phyloP scores from a whole-genome alignment of 2,888 invertebrate genomes.

The Drosophila testacea region DNA sequence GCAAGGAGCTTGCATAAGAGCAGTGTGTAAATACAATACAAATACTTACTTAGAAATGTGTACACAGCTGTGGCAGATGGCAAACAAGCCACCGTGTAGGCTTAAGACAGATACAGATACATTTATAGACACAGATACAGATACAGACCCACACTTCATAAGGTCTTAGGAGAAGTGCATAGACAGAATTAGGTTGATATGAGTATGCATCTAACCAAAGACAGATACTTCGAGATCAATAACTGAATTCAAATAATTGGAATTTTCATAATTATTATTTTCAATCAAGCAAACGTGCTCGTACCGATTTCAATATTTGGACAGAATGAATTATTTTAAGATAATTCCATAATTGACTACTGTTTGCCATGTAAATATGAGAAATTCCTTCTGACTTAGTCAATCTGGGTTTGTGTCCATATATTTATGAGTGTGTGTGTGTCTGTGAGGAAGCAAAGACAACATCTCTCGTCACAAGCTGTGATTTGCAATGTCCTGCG shows the following conservation, averaged over 20 bases:
- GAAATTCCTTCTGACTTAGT: background rate
- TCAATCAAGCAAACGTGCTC: slow-evolving; percentile 1
- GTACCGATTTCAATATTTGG: slow-evolving; percentile 18
- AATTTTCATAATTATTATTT: slow-evolving; percentile 12
- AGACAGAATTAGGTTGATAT: background rate
- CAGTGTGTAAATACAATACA: slow-evolving; percentile 37
- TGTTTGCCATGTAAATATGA: slow-evolving; percentile 52
- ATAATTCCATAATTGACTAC: slow-evolving; percentile 62
- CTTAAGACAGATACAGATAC: slow-evolving; percentile 19
- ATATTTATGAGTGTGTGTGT: background rate
- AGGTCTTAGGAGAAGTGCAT: background rate
- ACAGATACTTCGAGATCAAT: background rate
- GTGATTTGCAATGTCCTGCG: slow-evolving; percentile 52
- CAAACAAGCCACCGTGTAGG: slow-evolving; percentile 14
- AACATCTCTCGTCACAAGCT: slow-evolving; percentile 31
- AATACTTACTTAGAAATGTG: slow-evolving; percentile 29
- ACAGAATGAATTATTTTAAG: slow-evolving; percentile 40
- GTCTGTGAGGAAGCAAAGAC: slow-evolving; percentile 46
- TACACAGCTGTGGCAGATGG: slow-evolving; percentile 21
- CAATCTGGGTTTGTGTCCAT: slow-evolving; percentile 15
- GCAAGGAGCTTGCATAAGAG: slow-evolving; percentile 24
- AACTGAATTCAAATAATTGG: background rate
- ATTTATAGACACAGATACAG: too few relatives aligned
- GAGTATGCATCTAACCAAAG: background rate
- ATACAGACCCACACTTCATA: background rate